Base-by-base conservation (phyloP, 2,888 invertebrate genomes). In the Oegoconia quadripuncta region DNA sequence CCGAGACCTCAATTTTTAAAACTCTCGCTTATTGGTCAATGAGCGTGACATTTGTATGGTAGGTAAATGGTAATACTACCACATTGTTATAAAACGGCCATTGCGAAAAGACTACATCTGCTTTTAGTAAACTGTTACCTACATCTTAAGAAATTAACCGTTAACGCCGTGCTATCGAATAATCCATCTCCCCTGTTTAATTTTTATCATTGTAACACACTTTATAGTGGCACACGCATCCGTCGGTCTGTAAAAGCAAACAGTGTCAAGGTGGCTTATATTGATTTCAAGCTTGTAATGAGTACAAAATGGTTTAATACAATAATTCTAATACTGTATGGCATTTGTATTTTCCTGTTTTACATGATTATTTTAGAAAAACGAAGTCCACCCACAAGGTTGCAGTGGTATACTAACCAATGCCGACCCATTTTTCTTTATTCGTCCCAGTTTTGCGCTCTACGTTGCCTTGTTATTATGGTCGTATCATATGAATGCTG, bases 21-120 rank as follows among this genome's bases (percentile, higher is more conserved):
- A 79, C 73, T 80, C 81, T 82, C 74, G 75, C 76, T 83, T 82
- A 74, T 86, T 84, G 83, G 81, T 75, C 80, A 83, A 84, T 83
- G 76, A 69, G 67, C 70, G 64, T 78, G 79, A 76, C 81, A 78
- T 82, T 78, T 77, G 74, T 74, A 74, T 75, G 68, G 41, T 26
- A 26, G 31, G 29, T 32, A 42, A 42, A 37, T 42, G 42, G 72
- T 74, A 72, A 70, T 62, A 62, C 57, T 68, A 66, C 57, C 68
- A 66, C 65, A 59, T 55, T 66, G 59, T 62, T 71, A 60, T 66
- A 6, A 7, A 13, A 52, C 60, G 54, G 47, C 50, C 59, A 59
- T 74, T 74, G 67, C 66, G 60, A 62, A 64, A 62, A 60, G 26
- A 17, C 30, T 14, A 9, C 17, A 3, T 26, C 12, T 39, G 28